Evolutionary conservation across 2,888 invertebrate genomes (phyloP).

Genomic region (Eupithecia insigniata): DNA sequence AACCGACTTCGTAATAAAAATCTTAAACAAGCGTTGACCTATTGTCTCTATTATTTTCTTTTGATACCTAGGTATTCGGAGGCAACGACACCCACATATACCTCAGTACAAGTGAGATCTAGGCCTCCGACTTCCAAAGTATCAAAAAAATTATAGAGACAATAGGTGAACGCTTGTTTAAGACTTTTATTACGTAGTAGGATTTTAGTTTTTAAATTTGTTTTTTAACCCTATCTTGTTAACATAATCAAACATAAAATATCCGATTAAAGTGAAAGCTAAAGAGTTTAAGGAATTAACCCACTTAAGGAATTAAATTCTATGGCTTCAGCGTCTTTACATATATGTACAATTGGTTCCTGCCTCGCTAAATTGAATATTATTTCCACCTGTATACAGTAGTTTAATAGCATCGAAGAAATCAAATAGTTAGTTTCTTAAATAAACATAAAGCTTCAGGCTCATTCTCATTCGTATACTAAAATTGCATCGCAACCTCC

Average conservation of each 20-base stretch:
- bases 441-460: not conserved
- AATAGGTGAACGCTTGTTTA: no score
- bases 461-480: not conserved
- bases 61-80: no score
- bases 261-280: conserved; percentile 54
- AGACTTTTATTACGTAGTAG: no score
- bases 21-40: no score
- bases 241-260: conserved; percentile 45
- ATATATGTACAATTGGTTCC: no score
- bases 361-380: conserved; percentile 44
- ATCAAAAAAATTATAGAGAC: no score
- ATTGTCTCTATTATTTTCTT: no score
- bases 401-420: not conserved
- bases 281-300: conserved; percentile 61
- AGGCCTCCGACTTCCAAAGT: no score
- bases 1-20: no score
- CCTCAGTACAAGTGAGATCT: no score
- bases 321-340: conserved; percentile 65
- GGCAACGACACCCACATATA: no score
- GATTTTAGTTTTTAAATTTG: no score
- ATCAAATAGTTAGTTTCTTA: not conserved
- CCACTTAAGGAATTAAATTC: conserved; percentile 60
- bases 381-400: conserved; percentile 28
- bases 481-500: conserved; percentile 48
- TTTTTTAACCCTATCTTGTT: conserved; percentile 16